Evolutionary conservation across 2,888 invertebrate species (phyloP).

Genomic region (Lamproptera curius): DNA sequence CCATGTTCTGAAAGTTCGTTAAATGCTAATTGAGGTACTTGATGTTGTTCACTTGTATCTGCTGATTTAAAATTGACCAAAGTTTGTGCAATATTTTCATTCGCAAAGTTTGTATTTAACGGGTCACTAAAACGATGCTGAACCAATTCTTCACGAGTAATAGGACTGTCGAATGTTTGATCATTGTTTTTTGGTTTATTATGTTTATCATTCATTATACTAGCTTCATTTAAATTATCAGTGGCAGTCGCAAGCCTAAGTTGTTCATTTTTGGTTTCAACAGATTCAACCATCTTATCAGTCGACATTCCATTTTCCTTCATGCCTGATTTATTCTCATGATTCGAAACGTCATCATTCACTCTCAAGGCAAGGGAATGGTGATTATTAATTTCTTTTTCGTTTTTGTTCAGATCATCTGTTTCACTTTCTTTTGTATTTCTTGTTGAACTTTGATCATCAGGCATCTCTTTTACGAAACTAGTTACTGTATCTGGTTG

Average conservation of each 20-base stretch:
- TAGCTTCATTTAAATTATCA: not conserved
- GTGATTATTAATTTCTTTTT: constrained; percentile 2
- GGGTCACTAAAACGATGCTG: not conserved
- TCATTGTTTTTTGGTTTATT: not conserved
- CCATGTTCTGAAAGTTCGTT: not conserved
- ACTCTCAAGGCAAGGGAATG: not conserved
- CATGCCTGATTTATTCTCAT: not conserved
- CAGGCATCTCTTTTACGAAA: not conserved
- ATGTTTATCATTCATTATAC: not conserved
- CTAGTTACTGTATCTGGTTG: constrained; percentile 5
- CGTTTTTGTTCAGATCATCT: not conserved
- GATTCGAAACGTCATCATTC: not conserved
- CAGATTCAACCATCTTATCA: not conserved
- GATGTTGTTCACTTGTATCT: not conserved
- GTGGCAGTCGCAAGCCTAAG: not conserved
- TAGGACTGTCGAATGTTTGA: not conserved
- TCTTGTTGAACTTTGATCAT: not conserved
- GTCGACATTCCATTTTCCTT: too few relatives aligned
- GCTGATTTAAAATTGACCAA: not conserved
- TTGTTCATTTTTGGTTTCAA: not conserved
- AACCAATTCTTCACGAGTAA: not conserved
- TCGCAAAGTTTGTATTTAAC: not conserved
- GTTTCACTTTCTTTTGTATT: not conserved
- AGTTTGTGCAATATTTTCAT: not conserved
- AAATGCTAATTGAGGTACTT: not conserved